Evolutionary conservation across 2,888 invertebrate species (phyloP), one percentile per base, ranked within the genome.

Genomic region (Synergus japonicus): DNA sequence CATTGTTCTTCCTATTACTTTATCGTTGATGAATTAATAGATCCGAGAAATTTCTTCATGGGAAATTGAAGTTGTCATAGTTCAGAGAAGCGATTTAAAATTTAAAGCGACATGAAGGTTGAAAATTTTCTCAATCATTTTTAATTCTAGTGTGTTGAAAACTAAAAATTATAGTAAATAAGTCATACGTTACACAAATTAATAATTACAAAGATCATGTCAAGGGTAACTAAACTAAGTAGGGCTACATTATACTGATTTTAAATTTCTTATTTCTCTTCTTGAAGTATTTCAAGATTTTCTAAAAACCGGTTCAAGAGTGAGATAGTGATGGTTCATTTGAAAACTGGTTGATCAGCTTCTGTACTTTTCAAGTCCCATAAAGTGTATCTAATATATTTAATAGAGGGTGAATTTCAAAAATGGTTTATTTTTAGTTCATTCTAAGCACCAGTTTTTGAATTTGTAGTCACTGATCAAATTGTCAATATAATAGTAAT

Each of bases 11-110:
- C 9, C 0, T 9, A 5, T 8, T 10, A 29, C 49, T 73, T 46
- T 73, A 4, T 54, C 49, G 49, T 29, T 73, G 69, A 73, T 54
- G 69, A 73, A 73, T 54, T 73, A 73, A 73, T 73, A 66, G 54
- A 73, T 15, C 49, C 37, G 29, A 73, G 69, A 73, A 54, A 37
- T 46, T 2, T 15, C 37, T 54, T 73, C 54, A 73, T 9, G 29
- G 37, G n/a, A 73, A 73, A 73, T 54, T 54, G 18, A 46, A 12
- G 46, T 13, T 49, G 54, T 54, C 69, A 15, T n/a, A 49, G 37
- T 73, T 73, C 37, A 54, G 46, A 46, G 49, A 73, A 46, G 37
- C 49, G 54, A 49, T 73, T 49, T 49, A 9, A 49, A 8, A 46
- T 43, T 41, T 15, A 54, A 29, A 37, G 41, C 8, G 0, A 9